Evolutionary conservation across 2,113 vertebrate genomes (phyloP), one percentile per base, ranked within the genome.

Genomic region (Coturnix japonica): DNA sequence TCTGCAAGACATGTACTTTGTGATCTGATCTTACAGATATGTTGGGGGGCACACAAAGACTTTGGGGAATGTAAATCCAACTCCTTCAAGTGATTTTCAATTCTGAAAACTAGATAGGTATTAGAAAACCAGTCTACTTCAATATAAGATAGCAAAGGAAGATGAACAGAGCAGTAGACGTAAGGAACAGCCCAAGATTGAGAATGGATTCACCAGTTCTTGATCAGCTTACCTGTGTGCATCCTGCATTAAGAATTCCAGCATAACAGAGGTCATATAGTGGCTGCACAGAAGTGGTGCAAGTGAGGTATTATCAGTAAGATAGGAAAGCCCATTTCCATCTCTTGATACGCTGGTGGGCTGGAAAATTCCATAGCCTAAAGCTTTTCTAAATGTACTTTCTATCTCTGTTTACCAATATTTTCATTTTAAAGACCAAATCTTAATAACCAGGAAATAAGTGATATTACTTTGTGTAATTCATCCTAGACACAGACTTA

Each of bases 11-110:
- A 31, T 1, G 3, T 60, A 37, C 22, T 33, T 15, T 3, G 39
- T 41, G 46, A 4, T 41, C 35, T 4, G 4, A 41, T 71, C 31
- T 33, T 74, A 81, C 21, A 39, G n/a, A 5, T 6, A 17, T 6
- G 43, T 39, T 70, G 43, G 28, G 28, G 57, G 26, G 8, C 9
- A 13, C 0, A 0, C 0, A 6, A 33, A 49, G 21, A 7, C 15
- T 66, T 41, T 2, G 7, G 54, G 23, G 25, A 73, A 37, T 3
- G 11, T 5, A n/a, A 60, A 71, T 51, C 23, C 21, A 85, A 23
- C 57, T 66, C 30, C 9, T 21, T 6, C 26, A 30, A 67, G 8
- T 7, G 15, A 23, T 28, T n/a, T 7, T 51, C 71, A 46, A 4
- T 26, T 21, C 1, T 39, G 39, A 44, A 65, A 79, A 56, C 6